Evolutionary conservation across 1,140 invertebrate genomes (phyloP), one percentile per base, ranked within the genome.

Genomic region (Caenorhabditis latens): DNA sequence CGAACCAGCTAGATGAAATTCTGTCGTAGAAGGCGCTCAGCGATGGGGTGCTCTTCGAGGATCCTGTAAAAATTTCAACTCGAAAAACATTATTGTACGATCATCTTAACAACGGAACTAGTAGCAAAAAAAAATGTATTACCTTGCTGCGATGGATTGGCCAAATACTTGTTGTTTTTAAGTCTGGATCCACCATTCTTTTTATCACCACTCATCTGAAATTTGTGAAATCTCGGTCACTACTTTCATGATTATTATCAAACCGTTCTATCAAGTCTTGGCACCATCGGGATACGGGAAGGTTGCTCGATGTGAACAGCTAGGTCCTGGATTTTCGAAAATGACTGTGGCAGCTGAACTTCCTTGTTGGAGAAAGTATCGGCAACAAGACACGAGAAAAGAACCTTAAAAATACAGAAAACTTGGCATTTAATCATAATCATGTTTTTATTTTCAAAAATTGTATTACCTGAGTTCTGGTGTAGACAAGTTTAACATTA

Each of bases 211-310:
- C n/a, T 84, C 43, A 57, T 71, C 86, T 86, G 79, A 46, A 86
- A 83, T 24, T 46, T 16, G 6, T 7, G 4, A 40, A 32, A 57
- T 67, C 11, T 13, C 8, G 11, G 21, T 16, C 6, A 57, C 48
- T 83, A 79, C 4, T 14, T 19, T 16, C 16, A 14, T 46, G 16
- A 13, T 42, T 71, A 4, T 24, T 16, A 50, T 48, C 21, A 5
- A 50, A 86, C 86, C 21, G 67, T 86, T 86, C 86, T 86, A 48
- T 86, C 86, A 40, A 86, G 79, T 65, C 86, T 82, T 16, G 86
- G 86, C 19, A 86, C 55, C 32, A 83, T 71, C 7, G 86, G 65
- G 53, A 86, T 48, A 57, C 86, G 71, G 43, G 75, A 71, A 46
- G 86, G 75, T 16, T 86, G 75, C 61, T 86, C 86, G 19, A 79